Conservation (phyloP, 2,113 vertebrate genomes). For the Lophius piscatorius region DNA sequence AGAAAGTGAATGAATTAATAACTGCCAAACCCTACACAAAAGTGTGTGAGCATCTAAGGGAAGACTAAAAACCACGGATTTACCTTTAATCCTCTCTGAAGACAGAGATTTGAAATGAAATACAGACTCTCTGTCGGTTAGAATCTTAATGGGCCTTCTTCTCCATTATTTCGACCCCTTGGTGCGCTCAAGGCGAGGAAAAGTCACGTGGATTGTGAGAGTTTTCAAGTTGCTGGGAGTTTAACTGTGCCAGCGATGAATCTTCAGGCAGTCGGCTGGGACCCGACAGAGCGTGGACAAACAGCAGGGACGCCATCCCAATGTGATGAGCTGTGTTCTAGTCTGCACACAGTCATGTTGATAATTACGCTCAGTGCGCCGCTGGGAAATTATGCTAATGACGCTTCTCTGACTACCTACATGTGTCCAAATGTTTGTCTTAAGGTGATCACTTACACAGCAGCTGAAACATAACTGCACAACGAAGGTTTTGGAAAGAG, state of each 20-base stretch:
- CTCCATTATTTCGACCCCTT: slow-evolving; percentile 18
- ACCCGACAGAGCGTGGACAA: slow-evolving; percentile 49
- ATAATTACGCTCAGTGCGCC: slow-evolving; percentile 73
- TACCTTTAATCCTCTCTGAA: slow-evolving; percentile 8
- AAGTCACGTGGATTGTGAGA: slow-evolving; percentile 23
- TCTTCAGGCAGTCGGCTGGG: slow-evolving; percentile 64
- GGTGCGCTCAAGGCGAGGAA: slow-evolving; percentile 32
- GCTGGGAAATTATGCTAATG: slow-evolving; percentile 79
- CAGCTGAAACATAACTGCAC: slow-evolving; percentile 2
- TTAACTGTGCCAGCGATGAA: slow-evolving; percentile 50
- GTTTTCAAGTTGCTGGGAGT: slow-evolving; percentile 40
- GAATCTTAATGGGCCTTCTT: slow-evolving; percentile 1
- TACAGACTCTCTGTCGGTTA: background rate
- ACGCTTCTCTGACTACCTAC: slow-evolving; percentile 50
- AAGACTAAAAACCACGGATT: background rate
- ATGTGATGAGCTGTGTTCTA: slow-evolving; percentile 68
- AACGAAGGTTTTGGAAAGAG: slow-evolving; percentile 20
- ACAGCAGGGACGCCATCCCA: slow-evolving; percentile 69
- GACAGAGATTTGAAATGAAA: slow-evolving; percentile 1
- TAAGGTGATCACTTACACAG: slow-evolving; percentile 47
- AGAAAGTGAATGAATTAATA: too few relatives aligned
- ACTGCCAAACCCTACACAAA: too few relatives aligned
- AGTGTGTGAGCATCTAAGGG: background rate
- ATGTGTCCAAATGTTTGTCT: slow-evolving; percentile 54
- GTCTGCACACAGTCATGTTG: slow-evolving; percentile 68